Evolutionary conservation across 2,113 vertebrate species (phyloP), one percentile per base, ranked within the genome.

Genomic region (Phyllostomus discolor): DNA sequence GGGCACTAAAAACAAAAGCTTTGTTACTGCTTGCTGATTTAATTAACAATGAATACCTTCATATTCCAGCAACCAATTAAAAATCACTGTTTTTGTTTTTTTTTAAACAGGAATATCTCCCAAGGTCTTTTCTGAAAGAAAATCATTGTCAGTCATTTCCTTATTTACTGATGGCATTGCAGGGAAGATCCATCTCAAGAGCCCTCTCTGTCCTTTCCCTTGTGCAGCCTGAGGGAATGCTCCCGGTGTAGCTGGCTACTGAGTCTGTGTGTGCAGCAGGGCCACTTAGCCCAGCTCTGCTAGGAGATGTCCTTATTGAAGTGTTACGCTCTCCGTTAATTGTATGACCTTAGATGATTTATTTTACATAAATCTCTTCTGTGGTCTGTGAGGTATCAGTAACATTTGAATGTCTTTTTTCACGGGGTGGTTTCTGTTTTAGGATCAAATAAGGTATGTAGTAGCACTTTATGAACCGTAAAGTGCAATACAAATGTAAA

Each of bases 41-140:
- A 69, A 78, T 82, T 82, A 88, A 88, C 24, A 88, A 2, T 20
- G 22, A 33, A 48, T 70, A 78, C 78, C 69, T 78, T 96, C 28
- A 43, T 86, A 41, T 73, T 90, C 64, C 38, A 67, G 46, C 57
- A 80, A 90, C 50, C 70, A 85, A 46, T 90, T 46, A 85, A 54
- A 83, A 81, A 57, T 80, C 57, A 57, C 31, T 91, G 11, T 41
- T 59, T 59, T 59, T 73, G 38, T 72, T 28, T 1, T 28, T 1
- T 83, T 95, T 94, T 72, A 33, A 83, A 94, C 2, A 93, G 14
- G 12, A 17, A 46, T 91, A 48, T 10, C 26, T 91, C 75, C 38
- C 35, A 83, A 78, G 24, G 10, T 78, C 52, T 83, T 91, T 91
- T 87, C 59, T 59, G n/a, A 93, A 90, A 80, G 90, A 87, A 78